Conservation (phyloP, 2,888 invertebrate genomes). For the Chirona hameri region DNA sequence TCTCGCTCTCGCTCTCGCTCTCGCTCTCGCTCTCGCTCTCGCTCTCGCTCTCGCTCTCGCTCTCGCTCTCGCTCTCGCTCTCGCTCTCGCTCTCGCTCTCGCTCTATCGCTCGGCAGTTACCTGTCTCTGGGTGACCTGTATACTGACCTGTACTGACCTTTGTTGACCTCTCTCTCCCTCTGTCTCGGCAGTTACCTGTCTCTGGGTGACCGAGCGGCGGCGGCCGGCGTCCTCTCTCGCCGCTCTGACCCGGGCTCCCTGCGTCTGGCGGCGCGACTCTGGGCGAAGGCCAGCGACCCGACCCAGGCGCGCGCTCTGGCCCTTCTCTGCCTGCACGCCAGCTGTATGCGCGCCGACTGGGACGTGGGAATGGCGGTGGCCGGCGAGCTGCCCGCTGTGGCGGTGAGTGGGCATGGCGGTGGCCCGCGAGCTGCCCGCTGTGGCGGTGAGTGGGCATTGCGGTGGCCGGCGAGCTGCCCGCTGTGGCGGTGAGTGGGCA, state of each 20-base stretch:
- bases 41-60: too few species aligned
- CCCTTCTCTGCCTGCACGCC: background rate
- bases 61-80: too few species aligned
- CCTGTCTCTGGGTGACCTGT: background rate
- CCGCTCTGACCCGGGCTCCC: background rate
- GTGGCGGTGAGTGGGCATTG: background rate
- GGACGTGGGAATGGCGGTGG: background rate
- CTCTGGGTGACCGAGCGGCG: background rate
- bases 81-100: too few species aligned
- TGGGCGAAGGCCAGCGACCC: background rate
- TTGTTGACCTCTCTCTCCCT: background rate
- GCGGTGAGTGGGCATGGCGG: background rate
- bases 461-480: background rate
- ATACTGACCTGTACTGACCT: too few species aligned
- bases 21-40: too few species aligned
- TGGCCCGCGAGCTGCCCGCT: background rate
- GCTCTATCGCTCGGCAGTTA: background rate
- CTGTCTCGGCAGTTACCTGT: background rate
- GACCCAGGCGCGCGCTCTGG: background rate
- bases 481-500: background rate
- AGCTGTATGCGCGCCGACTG: constrained; percentile 2
- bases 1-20: too few species aligned
- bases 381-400: background rate
- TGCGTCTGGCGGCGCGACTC: constrained; percentile 1
- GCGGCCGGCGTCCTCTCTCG: background rate